These are phyloP conservation scores for Polyommatus icarus DNA, from an alignment of 2,888 invertebrate genomes.

Conservation along the genomic window DNA sequence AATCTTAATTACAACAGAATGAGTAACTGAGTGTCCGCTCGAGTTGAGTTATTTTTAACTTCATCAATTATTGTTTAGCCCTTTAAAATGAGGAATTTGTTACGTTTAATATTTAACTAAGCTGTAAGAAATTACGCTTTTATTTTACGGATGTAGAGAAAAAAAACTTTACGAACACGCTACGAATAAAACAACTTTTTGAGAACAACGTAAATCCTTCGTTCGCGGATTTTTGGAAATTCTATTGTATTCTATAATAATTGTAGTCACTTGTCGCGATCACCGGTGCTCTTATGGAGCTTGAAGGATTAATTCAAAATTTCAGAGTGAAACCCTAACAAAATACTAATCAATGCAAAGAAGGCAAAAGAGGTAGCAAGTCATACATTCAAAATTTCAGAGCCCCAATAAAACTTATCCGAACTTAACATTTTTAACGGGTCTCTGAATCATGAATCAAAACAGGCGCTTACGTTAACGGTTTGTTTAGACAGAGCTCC, in stretches of 20 bases:
- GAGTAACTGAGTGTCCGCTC: neutral
- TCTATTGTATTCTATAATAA: too few species aligned
- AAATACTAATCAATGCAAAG: neutral
- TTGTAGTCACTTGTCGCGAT: too few species aligned
- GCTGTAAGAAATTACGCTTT: neutral
- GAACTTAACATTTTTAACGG: neutral
- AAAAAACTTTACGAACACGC: too few species aligned
- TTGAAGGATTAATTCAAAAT: too few species aligned
- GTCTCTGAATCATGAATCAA: neutral
- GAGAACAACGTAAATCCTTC: too few species aligned
- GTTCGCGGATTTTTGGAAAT: too few species aligned
- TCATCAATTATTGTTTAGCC: neutral
- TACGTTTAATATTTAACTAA: neutral
- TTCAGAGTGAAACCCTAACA: too few species aligned
- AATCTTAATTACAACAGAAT: constrained; percentile 14
- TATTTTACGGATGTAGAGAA: too few species aligned
- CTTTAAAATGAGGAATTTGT: neutral
- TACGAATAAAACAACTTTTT: too few species aligned
- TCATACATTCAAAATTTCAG: neutral
- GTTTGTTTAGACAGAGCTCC: constrained; percentile 35
- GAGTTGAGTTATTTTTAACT: neutral
- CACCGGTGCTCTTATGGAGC: too few species aligned
- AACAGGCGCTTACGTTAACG: constrained; percentile 29
- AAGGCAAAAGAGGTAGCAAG: neutral
- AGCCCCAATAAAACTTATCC: neutral